Evolutionary conservation across 2,113 vertebrate genomes (phyloP).

Genomic region (Salvelinus namaycush): DNA sequence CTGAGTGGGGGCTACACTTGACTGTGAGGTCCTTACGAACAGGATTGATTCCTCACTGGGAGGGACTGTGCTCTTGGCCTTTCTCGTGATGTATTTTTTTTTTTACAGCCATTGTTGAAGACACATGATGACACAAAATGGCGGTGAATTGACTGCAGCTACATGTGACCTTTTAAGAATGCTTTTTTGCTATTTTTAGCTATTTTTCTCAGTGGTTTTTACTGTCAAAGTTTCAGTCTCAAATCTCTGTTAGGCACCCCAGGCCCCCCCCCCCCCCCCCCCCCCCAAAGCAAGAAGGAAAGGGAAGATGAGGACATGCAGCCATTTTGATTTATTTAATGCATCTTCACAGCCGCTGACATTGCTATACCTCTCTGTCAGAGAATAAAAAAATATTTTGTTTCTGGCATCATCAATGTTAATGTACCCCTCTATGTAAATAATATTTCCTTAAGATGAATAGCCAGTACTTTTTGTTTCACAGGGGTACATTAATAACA

Average conservation of each 20-base stretch:
- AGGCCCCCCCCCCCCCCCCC: no score
- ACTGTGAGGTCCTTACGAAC: conserved; percentile 32
- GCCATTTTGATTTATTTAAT: no score
- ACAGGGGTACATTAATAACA: conserved; percentile 5
- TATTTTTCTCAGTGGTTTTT: neutral
- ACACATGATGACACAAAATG: conserved; percentile 49
- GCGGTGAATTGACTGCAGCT: conserved; percentile 27
- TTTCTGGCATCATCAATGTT: conserved; percentile 19
- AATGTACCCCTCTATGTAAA: conserved; percentile 24
- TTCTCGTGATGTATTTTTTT: conserved; percentile 48
- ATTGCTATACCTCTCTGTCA: conserved; percentile 30
- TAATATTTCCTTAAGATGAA: conserved; percentile 25
- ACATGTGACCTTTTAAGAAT: conserved; percentile 20
- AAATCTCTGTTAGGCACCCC: neutral
- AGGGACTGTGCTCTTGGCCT: conserved; percentile 42
- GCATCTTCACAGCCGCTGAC: neutral
- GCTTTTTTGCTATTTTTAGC: neutral
- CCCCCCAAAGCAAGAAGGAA: no score
- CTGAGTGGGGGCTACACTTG: neutral
- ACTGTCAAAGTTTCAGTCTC: neutral
- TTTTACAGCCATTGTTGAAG: conserved; percentile 33
- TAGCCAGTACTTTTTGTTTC: conserved; percentile 14
- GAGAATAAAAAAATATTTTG: neutral
- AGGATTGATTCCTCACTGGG: conserved; percentile 47
- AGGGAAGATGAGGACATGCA: neutral